Evolutionary conservation across 2,797 vertebrate species (phyloP).

Genomic region (Coilia nasus): DNA sequence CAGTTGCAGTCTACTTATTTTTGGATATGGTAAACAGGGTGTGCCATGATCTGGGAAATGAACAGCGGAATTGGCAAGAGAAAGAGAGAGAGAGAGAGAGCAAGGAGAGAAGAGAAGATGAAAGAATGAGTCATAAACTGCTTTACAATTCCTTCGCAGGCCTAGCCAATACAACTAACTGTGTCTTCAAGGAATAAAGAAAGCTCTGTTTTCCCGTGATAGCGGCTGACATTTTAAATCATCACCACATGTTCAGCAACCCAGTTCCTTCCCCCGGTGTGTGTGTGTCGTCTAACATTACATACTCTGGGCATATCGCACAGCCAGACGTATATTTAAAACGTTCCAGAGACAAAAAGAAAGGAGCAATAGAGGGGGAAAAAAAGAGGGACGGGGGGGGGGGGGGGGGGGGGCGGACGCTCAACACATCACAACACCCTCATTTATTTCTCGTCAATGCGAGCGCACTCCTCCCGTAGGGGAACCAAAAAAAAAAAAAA

Average conservation of each 20-base stretch:
- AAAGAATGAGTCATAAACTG: constrained; percentile 51
- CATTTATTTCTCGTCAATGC: constrained; percentile 1
- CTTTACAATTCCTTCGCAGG: constrained; percentile 43
- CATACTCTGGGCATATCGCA: not conserved
- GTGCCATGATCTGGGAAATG: constrained; percentile 48
- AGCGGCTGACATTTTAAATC: constrained; percentile 16
- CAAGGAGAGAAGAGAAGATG: constrained; percentile 49
- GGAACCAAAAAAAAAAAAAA: not conserved
- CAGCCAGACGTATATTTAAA: constrained; percentile 9
- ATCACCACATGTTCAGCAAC: constrained; percentile 19
- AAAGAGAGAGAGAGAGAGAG: constrained; percentile 26
- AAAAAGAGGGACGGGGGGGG: not conserved
- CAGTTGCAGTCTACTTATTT: constrained; percentile 44
- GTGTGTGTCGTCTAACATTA: constrained; percentile 6
- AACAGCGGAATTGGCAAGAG: constrained; percentile 48
- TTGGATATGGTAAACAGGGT: constrained; percentile 37
- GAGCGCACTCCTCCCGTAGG: not conserved
- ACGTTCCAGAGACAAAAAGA: not conserved
- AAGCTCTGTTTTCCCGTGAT: constrained; percentile 36
- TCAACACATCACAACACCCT: constrained; percentile 5
- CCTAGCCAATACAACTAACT: constrained; percentile 27
- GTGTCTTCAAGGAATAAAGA: constrained; percentile 50
- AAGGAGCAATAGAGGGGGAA: not conserved
- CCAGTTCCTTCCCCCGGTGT: constrained; percentile 12
- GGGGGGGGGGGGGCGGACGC: not conserved